Percentiles rank a stretch among this genome's conserved stretches.
These are phyloP conservation scores for Plotosus lineatus DNA, from an alignment of 2,113 vertebrate genomes.

Conservation along the genomic window DNA sequence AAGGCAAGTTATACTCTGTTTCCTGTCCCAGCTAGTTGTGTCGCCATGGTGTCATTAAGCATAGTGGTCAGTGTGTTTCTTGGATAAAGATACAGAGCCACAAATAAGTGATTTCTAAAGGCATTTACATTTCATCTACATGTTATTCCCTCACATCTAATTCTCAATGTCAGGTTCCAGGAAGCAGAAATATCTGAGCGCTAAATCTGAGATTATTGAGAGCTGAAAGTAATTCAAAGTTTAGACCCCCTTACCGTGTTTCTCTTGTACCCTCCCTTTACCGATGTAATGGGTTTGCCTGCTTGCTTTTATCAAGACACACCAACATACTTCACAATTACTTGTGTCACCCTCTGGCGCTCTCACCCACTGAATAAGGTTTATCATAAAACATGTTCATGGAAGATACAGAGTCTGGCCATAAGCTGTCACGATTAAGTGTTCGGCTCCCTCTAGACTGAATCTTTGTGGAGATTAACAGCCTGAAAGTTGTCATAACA, in stretches of 20 bases:
- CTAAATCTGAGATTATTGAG: background rate
- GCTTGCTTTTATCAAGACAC: constrained; percentile 20
- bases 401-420: constrained; percentile 31
- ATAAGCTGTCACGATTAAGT: constrained; percentile 50
- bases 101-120: background rate
- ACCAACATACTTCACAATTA: constrained; percentile 48
- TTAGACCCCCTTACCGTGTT: constrained; percentile 1
- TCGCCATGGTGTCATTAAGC: constrained; percentile 56
- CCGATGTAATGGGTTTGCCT: constrained; percentile 46
- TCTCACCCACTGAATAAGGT: constrained; percentile 25
- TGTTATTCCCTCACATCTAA: background rate
- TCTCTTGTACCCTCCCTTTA: background rate
- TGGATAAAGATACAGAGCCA: background rate
- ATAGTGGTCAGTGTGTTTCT: constrained; percentile 60
- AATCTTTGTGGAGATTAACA: constrained; percentile 44
- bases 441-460: constrained; percentile 43
- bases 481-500: constrained; percentile 47
- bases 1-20: constrained; percentile 61
- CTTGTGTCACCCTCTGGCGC: constrained; percentile 12
- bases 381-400: constrained; percentile 42
- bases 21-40: constrained; percentile 38
- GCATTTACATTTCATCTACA: no score
- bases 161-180: constrained; percentile 17
- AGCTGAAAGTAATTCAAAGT: background rate
- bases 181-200: constrained; percentile 34